These are phyloP conservation scores for Drosophila melanica DNA, from an alignment of 1,140 invertebrate species.

Conservation along the genomic window DNA sequence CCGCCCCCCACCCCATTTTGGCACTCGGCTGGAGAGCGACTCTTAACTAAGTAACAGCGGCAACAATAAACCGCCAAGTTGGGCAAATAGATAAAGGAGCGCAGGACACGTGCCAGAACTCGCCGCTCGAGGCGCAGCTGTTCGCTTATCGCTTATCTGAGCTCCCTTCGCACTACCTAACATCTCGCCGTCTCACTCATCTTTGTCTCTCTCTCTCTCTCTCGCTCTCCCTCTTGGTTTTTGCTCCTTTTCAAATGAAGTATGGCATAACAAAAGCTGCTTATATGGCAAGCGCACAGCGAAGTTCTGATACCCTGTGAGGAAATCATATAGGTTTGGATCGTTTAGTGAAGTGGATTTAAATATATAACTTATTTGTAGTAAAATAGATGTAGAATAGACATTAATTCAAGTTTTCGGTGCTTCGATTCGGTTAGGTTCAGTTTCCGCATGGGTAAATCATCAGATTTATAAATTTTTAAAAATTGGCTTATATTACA, in stretches of 20 bases:
- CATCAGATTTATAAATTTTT: too few relatives aligned
- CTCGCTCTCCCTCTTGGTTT: not conserved
- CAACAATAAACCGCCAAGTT: constrained; percentile 54
- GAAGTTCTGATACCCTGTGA: constrained; percentile 3
- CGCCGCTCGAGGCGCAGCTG: constrained; percentile 34
- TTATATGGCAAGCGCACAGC: constrained; percentile 38
- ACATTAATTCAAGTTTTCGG: too few relatives aligned
- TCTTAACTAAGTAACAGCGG: constrained; percentile 49
- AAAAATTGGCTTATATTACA: too few relatives aligned
- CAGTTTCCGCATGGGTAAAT: too few relatives aligned
- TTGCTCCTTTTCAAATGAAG: constrained; percentile 36
- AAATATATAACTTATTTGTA: too few relatives aligned
- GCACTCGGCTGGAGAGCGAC: constrained; percentile 5
- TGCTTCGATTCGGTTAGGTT: too few relatives aligned
- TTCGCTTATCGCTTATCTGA: constrained; percentile 43
- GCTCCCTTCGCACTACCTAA: not conserved
- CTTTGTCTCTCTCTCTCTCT: too few relatives aligned
- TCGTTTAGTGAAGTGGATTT: not conserved
- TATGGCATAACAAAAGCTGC: constrained; percentile 53
- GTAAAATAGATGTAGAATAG: too few relatives aligned
- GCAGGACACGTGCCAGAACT: constrained; percentile 46
- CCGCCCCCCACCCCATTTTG: not conserved
- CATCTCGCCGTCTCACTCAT: not conserved
- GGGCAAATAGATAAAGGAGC: constrained; percentile 8
- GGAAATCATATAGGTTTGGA: not conserved